Evolutionary conservation across 1,140 invertebrate species (phyloP), one percentile per base, ranked within the genome.

Genomic region (Scaptomyza pallida): DNA sequence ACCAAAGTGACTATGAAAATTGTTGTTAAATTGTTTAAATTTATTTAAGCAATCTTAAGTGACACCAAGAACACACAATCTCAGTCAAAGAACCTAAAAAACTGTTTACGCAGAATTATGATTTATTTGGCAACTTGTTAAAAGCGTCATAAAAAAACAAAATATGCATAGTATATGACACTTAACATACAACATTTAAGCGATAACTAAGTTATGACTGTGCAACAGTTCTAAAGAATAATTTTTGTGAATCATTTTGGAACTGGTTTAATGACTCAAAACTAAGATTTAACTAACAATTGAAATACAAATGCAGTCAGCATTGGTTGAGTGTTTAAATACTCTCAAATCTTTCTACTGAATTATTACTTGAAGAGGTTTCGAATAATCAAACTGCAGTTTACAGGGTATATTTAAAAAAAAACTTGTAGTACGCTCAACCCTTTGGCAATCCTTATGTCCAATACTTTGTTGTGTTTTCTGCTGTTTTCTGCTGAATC

Each of bases 401-500:
- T 12, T 5, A n/a, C n/a, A 37, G n/a, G 33, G 33, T 37, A 12
- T 37, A n/a, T 37, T 37, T 12, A 3, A 2, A 12, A 35, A 26
- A 6, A 5, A 4, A 26, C 5, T 26, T 26, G 23, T 26, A 5
- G 6, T 4, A 26, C 6, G 23, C 5, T 26, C 23, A 26, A 26
- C 4, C 6, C 23, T 26, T 4, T 26, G 23, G 23, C 23, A 26
- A 4, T 26, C 6, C 23, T 5, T 5, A 23, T 23, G 23, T 9
- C 1, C 23, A 6, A 26, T 26, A 26, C 23, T 6, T 26, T 30
- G 26, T 37, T n/a, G 33, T 37, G 33, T 30, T 51, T 51, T 16
- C 33, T 26, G 2, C 23, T 30, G 6, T 8, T 50, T 47, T 23
- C n/a, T 3, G 65, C 65, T 62, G 65, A 68, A 62, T 68, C 65